Evolutionary conservation across 1,140 invertebrate genomes (phyloP).

Genomic region (Diploscapter pachys): DNA sequence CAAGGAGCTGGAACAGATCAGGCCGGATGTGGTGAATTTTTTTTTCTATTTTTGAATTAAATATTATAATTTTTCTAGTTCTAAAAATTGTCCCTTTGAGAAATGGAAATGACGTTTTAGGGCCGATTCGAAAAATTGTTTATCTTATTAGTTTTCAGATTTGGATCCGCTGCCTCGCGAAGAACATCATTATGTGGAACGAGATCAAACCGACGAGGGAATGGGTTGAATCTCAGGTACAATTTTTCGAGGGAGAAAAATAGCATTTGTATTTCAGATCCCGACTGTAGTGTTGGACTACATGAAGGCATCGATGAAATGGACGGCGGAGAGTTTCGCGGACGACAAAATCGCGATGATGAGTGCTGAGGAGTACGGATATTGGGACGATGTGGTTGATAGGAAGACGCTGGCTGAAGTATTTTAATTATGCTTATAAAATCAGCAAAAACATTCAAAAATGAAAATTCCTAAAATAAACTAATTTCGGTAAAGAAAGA

Average conservation of each 20-base stretch:
- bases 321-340: neutral
- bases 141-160: too few relatives aligned
- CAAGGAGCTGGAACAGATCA: slow-evolving; percentile 18
- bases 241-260: slow-evolving; percentile 1
- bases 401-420: neutral
- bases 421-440: too few relatives aligned
- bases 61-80: too few relatives aligned
- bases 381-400: slow-evolving; percentile 14
- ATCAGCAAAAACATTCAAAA: too few relatives aligned
- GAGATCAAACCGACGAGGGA: slow-evolving; percentile 12
- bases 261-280: neutral
- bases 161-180: neutral
- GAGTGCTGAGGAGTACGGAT: slow-evolving; percentile 2
- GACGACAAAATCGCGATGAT: neutral
- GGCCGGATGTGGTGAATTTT: slow-evolving; percentile 26
- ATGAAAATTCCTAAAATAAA: too few relatives aligned
- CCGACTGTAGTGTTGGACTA: neutral
- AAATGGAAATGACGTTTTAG: too few relatives aligned
- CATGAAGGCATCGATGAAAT: slow-evolving; percentile 14
- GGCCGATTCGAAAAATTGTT: too few relatives aligned
- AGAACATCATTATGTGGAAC: slow-evolving; percentile 18
- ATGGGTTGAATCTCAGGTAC: slow-evolving; percentile 11
- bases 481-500: too few relatives aligned
- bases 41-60: neutral
- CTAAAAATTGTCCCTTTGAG: too few relatives aligned